Conservation (phyloP, 2,888 invertebrate genomes). For the Dryobota labecula region DNA sequence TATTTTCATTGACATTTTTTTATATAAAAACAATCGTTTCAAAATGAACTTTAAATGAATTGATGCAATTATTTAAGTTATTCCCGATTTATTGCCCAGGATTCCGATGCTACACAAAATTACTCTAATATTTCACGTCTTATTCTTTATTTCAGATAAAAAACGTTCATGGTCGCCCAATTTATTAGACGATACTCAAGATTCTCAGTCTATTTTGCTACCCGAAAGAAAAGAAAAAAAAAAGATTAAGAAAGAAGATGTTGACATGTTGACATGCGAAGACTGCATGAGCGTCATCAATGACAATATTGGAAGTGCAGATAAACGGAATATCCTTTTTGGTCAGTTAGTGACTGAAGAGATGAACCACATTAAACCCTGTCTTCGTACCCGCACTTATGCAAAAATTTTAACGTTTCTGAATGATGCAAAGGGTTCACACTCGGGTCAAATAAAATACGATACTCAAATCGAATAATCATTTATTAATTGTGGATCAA, state of each 20-base stretch:
- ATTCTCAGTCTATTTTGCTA: constrained; percentile 30
- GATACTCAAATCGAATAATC: constrained; percentile 30
- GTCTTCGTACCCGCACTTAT: constrained; percentile 34
- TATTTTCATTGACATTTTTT: constrained; percentile 24
- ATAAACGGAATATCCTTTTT: constrained; percentile 30
- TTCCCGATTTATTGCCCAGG: constrained; percentile 22
- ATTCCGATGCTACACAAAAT: constrained; percentile 15
- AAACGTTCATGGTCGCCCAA: constrained; percentile 32
- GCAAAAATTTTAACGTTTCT: constrained; percentile 31
- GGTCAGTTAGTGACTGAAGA: constrained; percentile 28
- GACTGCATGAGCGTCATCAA: constrained; percentile 13
- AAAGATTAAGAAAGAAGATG: constrained; percentile 9
- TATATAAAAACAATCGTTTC: constrained; percentile 20
- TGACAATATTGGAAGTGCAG: constrained; percentile 22
- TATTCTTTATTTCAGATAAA: constrained; percentile 30
- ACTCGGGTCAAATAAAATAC: constrained; percentile 31
- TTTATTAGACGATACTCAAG: constrained; percentile 30
- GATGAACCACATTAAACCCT: constrained; percentile 27
- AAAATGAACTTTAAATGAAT: constrained; percentile 31
- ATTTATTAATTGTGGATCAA: constrained; percentile 24
- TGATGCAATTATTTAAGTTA: constrained; percentile 27
- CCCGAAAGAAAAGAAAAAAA: constrained; percentile 18
- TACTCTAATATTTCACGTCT: constrained; percentile 19
- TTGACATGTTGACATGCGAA: constrained; percentile 6
- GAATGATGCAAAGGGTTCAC: constrained; percentile 33